These are phyloP conservation scores for Drosophila ohnishii DNA, from an alignment of 1,140 invertebrate genomes.

Conservation along the genomic window DNA sequence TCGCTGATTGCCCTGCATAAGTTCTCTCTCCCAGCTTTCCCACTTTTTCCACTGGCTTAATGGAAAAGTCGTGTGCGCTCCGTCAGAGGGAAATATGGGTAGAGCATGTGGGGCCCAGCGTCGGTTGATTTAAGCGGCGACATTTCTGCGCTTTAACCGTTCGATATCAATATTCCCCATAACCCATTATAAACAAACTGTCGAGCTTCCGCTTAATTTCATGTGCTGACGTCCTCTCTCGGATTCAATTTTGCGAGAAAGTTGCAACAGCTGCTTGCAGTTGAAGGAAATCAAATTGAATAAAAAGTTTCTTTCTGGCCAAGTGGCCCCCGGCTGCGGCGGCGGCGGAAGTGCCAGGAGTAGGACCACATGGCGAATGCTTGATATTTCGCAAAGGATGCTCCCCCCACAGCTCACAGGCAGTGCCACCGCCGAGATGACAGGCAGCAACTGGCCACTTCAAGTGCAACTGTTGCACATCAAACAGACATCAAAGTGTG, in stretches of 20 bases:
- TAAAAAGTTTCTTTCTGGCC: constrained; percentile 28
- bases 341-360: constrained; percentile 34
- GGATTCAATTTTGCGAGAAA: constrained; percentile 44
- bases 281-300: constrained; percentile 46
- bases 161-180: constrained; percentile 27
- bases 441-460: constrained; percentile 53
- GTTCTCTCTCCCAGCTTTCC: constrained; percentile 3
- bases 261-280: constrained; percentile 47
- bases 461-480: constrained; percentile 74
- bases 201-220: constrained; percentile 43
- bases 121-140: constrained; percentile 6
- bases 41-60: constrained; percentile 37
- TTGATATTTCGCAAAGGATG: constrained; percentile 56
- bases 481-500: constrained; percentile 62
- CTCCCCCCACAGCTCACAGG: constrained; percentile 5
- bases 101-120: background rate
- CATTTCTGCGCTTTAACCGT: constrained; percentile 1
- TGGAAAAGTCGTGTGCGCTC: constrained; percentile 57
- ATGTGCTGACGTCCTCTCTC: constrained; percentile 27
- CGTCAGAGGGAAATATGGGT: background rate
- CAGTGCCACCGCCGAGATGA: constrained; percentile 18
- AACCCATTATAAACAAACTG: constrained; percentile 31
- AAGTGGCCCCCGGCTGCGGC: constrained; percentile 35
- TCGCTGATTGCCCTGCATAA: constrained; percentile 62
- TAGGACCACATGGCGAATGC: constrained; percentile 52